Base-by-base conservation (phyloP, 2,888 invertebrate genomes). In the Harmothoe impar region DNA sequence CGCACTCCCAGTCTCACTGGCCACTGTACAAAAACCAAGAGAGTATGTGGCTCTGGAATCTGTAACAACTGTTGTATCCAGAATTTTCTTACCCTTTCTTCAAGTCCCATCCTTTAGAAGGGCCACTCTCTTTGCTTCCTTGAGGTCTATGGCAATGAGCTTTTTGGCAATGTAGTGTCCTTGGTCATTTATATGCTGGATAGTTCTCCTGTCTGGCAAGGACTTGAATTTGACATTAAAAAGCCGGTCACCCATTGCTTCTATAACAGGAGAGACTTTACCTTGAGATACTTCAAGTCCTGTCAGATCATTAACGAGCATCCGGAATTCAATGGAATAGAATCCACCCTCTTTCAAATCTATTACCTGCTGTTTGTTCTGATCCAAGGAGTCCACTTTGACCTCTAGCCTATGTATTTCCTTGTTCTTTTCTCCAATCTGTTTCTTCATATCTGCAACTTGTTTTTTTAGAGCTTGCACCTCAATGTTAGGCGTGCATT, bases 171-270 rank as follows among this genome's bases (percentile, higher is more conserved):
- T 25, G 56, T 88, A 88, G 52, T 85, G 88, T 20, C 88, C 88
- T 88, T 88, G n/a, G n/a, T 88, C 88, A 25, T 56, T 56, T 12
- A 88, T 88, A 31, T 88, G 52, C 52, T 56, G 88, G 23, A 88
- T 31, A 23, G 54, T 29, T 25, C 52, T 52, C 10, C 88, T n/a
- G 12, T 88, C 54, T 29, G 88, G 88, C 88, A 88, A 23, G 0
- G n/a, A 0, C 35, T 25, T 54, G 25, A 56, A 52, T 31, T 52
- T 88, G n/a, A 29, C n/a, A 20, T 88, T 23, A 52, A 56, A 56
- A 17, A n/a, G 29, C 20, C 25, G 29, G 20, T 56, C 31, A 23
- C n/a, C 20, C 88, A 88, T 54, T 29, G 56, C 25, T 31, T 56
- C 54, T 12, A 88, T 88, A 29, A 23, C 56, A 25, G 52, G 54